Conservation (phyloP, 2,113 vertebrate species). For the Cyprichromis sp. region DNA sequence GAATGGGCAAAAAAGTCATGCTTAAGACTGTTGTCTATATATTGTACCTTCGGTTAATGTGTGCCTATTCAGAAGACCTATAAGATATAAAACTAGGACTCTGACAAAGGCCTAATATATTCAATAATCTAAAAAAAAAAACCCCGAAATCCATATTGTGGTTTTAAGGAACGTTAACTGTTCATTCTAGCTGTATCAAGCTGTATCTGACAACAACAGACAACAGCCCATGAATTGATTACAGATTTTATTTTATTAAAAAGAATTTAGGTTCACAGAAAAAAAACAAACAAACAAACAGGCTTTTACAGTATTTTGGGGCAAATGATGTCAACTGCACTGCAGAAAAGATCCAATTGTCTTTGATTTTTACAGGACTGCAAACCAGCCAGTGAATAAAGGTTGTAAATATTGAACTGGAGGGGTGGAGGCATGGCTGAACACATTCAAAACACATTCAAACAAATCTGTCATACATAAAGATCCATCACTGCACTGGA, state of each 20-base stretch:
- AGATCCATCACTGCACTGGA: slow-evolving; percentile 46
- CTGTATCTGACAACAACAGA: not conserved
- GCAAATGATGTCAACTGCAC: slow-evolving; percentile 79
- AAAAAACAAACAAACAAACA: slow-evolving; percentile 66
- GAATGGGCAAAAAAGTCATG: not conserved
- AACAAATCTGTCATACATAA: slow-evolving; percentile 41
- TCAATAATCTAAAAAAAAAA: not conserved
- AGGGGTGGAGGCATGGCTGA: slow-evolving; percentile 13
- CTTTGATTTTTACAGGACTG: slow-evolving; percentile 93
- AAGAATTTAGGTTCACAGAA: slow-evolving; percentile 71
- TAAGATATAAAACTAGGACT: not conserved
- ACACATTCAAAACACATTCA: slow-evolving; percentile 62
- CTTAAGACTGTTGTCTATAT: not conserved
- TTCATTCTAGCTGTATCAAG: not conserved
- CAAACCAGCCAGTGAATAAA: slow-evolving; percentile 9
- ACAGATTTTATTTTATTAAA: slow-evolving; percentile 73
- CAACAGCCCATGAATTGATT: slow-evolving; percentile 42
- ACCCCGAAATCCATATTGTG: accelerated
- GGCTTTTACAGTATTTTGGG: slow-evolving; percentile 86
- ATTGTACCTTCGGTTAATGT: not conserved
- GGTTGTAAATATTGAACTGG: slow-evolving; percentile 17
- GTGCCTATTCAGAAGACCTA: not conserved
- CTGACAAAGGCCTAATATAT: not conserved
- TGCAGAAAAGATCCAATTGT: slow-evolving; percentile 71
- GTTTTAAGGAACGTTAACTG: not conserved